Conservation (phyloP, 2,797 vertebrate genomes). For the Sebastiscus albofasciatus region DNA sequence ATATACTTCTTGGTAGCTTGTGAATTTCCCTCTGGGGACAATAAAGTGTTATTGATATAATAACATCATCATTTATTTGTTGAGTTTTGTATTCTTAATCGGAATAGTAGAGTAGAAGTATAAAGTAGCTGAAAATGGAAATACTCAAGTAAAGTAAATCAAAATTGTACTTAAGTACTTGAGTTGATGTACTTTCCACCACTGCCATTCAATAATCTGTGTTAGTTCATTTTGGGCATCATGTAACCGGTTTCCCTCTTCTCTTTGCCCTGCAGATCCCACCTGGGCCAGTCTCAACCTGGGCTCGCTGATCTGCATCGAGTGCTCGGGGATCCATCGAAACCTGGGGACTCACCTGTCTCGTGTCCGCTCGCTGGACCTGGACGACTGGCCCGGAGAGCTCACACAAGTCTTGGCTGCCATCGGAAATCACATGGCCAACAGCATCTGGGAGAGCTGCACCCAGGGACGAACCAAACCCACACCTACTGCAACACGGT, state of each 20-base stretch:
- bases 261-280: slow-evolving; percentile 83
- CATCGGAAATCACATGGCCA: slow-evolving; percentile 94
- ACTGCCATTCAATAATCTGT: neutral
- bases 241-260: neutral
- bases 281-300: slow-evolving; percentile 97
- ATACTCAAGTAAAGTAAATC: neutral
- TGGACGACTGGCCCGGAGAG: slow-evolving; percentile 95
- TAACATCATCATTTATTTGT: neutral
- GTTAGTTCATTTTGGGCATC: neutral
- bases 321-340: slow-evolving; percentile 96
- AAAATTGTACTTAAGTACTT: neutral
- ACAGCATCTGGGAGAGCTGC: slow-evolving; percentile 94
- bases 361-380: slow-evolving; percentile 93
- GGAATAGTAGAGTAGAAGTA: neutral
- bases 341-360: slow-evolving; percentile 96
- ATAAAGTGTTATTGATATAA: neutral
- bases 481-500: slow-evolving; percentile 89
- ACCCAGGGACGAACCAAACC: slow-evolving; percentile 90
- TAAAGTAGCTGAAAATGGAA: neutral
- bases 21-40: neutral
- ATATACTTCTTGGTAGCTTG: too few relatives aligned
- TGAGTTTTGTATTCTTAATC: neutral
- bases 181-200: neutral
- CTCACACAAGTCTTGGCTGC: slow-evolving; percentile 92
- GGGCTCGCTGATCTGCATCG: slow-evolving; percentile 95